Percentiles rank a stretch among this genome's conserved stretches.
phyloP scores from a whole-genome alignment of 2,797 vertebrate genomes.

The Etheostoma perlongum region DNA sequence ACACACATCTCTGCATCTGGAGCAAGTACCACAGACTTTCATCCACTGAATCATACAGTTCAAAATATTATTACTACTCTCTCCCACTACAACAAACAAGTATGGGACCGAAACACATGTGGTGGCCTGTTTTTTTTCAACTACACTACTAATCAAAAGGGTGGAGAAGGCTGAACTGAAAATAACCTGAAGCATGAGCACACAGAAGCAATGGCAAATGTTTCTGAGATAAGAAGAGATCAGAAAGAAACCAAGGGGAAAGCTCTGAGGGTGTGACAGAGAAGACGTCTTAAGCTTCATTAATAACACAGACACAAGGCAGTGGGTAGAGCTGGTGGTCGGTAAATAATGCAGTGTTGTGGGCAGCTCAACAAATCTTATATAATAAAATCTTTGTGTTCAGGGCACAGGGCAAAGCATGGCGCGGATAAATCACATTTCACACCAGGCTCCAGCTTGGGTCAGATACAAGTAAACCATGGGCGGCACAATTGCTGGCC shows the following conservation, averaged over 20 bases:
- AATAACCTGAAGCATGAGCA: constrained; percentile 41
- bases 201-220: constrained; percentile 5
- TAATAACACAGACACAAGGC: constrained; percentile 39
- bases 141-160: constrained; percentile 58
- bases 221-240: constrained; percentile 9
- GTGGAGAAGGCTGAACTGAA: constrained; percentile 30
- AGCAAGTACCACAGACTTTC: constrained; percentile 2
- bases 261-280: constrained; percentile 2
- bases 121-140: constrained; percentile 20
- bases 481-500: constrained; percentile 69
- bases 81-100: constrained; percentile 28
- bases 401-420: constrained; percentile 48
- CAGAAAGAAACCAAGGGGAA: constrained; percentile 11
- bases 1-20: constrained; percentile 23
- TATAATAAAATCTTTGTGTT: constrained; percentile 74
- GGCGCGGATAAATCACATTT: constrained; percentile 82
- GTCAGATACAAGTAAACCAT: constrained; percentile 64
- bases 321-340: constrained; percentile 63
- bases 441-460: constrained; percentile 79
- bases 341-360: constrained; percentile 72
- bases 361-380: constrained; percentile 76
- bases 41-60: constrained; percentile 12
- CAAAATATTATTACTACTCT: constrained; percentile 41
- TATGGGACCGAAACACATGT: constrained; percentile 31
- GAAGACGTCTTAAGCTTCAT: constrained; percentile 41